phyloP scores from a whole-genome alignment of 30 jellyfish, hydroid and myxozoan species.

The Pseudorhiza aurosa region DNA sequence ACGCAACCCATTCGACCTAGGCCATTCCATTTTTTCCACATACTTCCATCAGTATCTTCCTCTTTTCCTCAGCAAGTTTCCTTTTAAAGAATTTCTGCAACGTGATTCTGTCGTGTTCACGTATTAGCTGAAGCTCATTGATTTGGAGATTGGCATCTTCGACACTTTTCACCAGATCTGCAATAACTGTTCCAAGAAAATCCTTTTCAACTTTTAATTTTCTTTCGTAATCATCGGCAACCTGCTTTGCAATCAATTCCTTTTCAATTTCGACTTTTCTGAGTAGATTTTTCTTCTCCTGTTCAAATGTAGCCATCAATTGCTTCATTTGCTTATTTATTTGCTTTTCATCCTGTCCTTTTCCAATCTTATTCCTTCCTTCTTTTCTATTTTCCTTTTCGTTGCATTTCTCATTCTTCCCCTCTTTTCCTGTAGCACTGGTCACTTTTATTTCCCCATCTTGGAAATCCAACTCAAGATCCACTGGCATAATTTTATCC shows the following conservation, averaged over 20 bases:
- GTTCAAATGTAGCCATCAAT: slow-evolving; percentile 56
- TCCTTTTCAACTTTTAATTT: slow-evolving; percentile 63
- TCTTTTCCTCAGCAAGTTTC: slow-evolving; percentile 51
- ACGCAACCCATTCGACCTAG: slow-evolving; percentile 4
- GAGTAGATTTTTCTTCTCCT: slow-evolving; percentile 69
- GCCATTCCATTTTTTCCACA: neutral
- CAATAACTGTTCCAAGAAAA: slow-evolving; percentile 71
- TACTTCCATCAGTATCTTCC: slow-evolving; percentile 21
- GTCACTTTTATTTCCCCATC: slow-evolving; percentile 40
- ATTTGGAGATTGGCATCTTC: slow-evolving; percentile 64
- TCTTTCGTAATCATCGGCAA: slow-evolving; percentile 62
- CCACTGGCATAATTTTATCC: slow-evolving; percentile 43
- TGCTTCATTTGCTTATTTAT: slow-evolving; percentile 46
- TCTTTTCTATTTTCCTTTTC: slow-evolving; percentile 10
- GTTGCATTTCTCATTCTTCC: neutral
- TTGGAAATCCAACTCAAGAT: slow-evolving; percentile 53
- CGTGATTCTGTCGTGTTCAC: slow-evolving; percentile 68
- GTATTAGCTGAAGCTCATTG: slow-evolving; percentile 60
- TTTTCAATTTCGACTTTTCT: slow-evolving; percentile 58
- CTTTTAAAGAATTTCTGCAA: slow-evolving; percentile 39
- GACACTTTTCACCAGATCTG: slow-evolving; percentile 75
- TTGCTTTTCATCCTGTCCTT: slow-evolving; percentile 11
- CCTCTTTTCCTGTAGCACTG: neutral
- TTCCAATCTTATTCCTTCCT: neutral
- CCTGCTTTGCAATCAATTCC: slow-evolving; percentile 38